Percentiles rank a stretch among this genome's conserved stretches.
Conservation (phyloP, 2,113 vertebrate species). For the Saccopteryx bilineata region DNA sequence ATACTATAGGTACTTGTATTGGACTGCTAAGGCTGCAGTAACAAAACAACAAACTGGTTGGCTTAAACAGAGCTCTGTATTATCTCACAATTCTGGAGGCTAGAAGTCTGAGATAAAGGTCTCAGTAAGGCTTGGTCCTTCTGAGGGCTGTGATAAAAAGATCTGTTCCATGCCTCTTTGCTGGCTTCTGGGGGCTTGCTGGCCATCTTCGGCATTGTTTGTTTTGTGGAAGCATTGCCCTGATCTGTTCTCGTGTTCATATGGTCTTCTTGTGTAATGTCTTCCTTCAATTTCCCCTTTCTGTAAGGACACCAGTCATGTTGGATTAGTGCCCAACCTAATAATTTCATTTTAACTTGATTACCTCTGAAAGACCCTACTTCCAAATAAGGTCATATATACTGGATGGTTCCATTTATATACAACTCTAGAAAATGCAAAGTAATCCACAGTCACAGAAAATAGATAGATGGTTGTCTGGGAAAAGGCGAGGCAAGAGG, state of each 20-base stretch:
- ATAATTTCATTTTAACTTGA: neutral
- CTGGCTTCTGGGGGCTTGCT: neutral
- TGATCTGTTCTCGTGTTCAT: neutral
- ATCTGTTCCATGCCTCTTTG: neutral
- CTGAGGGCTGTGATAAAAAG: neutral
- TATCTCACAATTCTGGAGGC: neutral
- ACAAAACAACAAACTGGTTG: neutral
- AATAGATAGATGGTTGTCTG: neutral
- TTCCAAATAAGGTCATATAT: neutral
- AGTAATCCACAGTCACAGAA: neutral
- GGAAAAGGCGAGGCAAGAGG: neutral
- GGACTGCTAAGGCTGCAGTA: neutral
- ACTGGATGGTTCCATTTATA: neutral
- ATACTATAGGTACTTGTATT: neutral
- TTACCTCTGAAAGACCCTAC: neutral
- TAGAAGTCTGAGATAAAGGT: neutral
- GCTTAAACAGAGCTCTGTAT: neutral
- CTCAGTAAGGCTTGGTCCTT: neutral
- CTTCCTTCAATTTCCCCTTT: neutral
- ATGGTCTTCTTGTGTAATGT: neutral
- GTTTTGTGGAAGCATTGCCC: neutral
- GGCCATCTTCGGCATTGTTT: neutral
- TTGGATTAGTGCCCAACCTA: neutral
- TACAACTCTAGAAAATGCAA: constrained; percentile 9
- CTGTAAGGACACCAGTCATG: neutral